A percentile compares a stretch with the other conserved stretches of the same genome.
phyloP scores from a whole-genome alignment of 2,797 vertebrate species.

The Peromyscus aztecus region DNA sequence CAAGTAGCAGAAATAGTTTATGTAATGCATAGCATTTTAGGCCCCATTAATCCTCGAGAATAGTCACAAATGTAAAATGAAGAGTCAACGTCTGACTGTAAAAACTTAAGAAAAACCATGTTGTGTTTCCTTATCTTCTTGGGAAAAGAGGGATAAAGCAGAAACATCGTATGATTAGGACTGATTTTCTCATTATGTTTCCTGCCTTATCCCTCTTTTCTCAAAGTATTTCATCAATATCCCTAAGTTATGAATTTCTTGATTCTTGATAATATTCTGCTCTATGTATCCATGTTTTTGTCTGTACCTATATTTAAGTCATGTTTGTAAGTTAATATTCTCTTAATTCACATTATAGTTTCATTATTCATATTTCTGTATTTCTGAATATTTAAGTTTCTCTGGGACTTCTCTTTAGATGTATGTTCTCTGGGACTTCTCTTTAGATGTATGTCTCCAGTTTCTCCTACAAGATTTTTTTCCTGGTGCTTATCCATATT shows the following conservation, averaged over 20 bases:
- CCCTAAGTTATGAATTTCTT: neutral
- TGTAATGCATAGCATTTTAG: constrained; percentile 85
- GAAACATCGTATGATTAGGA: neutral
- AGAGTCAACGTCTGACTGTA: constrained; percentile 91
- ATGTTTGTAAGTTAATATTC: neutral
- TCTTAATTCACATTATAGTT: neutral
- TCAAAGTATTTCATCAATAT: neutral
- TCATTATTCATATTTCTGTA: neutral
- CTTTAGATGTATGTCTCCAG: neutral
- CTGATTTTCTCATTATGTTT: neutral
- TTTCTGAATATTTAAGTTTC: neutral
- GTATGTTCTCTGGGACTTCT: neutral
- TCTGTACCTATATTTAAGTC: neutral
- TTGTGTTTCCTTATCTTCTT: constrained; percentile 96
- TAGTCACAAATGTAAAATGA: constrained; percentile 87
- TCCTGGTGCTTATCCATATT: neutral
- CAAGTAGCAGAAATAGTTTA: constrained; percentile 86
- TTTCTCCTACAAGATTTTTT: neutral
- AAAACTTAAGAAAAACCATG: constrained; percentile 90
- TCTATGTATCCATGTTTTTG: neutral
- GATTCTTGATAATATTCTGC: too few relatives aligned
- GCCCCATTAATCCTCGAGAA: constrained; percentile 87
- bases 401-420: neutral
- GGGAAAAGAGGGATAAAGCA: constrained; percentile 29
- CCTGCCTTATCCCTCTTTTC: neutral